phyloP scores from a whole-genome alignment of 2,113 vertebrate genomes.

The Nothocercus nigrocapillus region DNA sequence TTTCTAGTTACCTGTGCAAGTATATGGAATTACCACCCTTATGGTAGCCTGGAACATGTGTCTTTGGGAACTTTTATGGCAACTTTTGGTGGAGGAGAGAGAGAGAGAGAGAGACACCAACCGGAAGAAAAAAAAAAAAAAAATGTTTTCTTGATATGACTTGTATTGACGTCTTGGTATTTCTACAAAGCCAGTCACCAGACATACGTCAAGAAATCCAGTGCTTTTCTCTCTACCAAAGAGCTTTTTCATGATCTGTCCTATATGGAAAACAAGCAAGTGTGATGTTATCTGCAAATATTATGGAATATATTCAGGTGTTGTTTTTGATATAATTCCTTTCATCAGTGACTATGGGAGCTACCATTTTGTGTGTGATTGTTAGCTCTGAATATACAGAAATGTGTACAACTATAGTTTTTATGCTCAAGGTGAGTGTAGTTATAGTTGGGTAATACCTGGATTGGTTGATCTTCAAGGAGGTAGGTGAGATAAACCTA shows the following conservation, averaged over 20 bases:
- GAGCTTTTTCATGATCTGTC: not conserved
- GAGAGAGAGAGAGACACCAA: too few species aligned
- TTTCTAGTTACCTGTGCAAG: not conserved
- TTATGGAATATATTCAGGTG: not conserved
- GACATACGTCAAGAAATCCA: not conserved
- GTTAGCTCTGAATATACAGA: not conserved
- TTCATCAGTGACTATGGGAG: not conserved
- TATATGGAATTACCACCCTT: not conserved
- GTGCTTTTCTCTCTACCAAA: not conserved
- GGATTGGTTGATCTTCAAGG: not conserved
- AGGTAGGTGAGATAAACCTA: not conserved
- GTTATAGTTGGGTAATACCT: not conserved
- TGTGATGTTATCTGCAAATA: not conserved
- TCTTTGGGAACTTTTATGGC: not conserved
- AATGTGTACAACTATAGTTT: not conserved
- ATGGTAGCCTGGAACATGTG: not conserved
- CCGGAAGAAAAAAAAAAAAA: not conserved
- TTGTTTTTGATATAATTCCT: not conserved
- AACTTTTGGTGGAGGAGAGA: not conserved
- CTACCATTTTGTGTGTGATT: not conserved
- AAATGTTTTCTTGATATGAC: slow-evolving; percentile 28
- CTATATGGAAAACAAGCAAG: not conserved
- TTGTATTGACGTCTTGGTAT: slow-evolving; percentile 26
- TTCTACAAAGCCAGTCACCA: slow-evolving; percentile 1
- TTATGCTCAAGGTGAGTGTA: not conserved